phyloP scores from a whole-genome alignment of 2,888 invertebrate species.

The Netelia fuscicornis region DNA sequence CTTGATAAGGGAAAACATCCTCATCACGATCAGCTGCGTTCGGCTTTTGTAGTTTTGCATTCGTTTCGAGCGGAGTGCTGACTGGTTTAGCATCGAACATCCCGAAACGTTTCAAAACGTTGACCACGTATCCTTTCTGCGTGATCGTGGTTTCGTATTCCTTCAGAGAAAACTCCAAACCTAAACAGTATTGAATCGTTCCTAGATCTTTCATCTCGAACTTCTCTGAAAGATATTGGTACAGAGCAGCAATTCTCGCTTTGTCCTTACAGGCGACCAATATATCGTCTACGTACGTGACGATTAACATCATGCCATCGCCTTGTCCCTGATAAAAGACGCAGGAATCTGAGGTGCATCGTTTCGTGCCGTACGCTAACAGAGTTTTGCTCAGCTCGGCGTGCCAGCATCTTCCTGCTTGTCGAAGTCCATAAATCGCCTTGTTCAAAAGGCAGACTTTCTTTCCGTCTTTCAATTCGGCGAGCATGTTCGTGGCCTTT shows the following conservation, averaged over 20 bases:
- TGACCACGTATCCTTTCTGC: slow-evolving; percentile 71
- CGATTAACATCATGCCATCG: no score
- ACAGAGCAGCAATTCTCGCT: slow-evolving; percentile 50
- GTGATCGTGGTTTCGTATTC: slow-evolving; percentile 30
- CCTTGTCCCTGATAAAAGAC: no score
- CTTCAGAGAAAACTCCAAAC: slow-evolving; percentile 67
- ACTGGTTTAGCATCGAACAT: slow-evolving; percentile 73
- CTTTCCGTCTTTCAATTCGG: no score
- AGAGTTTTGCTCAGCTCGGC: no score
- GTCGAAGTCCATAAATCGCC: no score
- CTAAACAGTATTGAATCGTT: slow-evolving; percentile 68
- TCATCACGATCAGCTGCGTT: no score
- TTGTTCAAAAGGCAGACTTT: no score
- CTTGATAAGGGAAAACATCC: slow-evolving; percentile 35
- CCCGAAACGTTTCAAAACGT: slow-evolving; percentile 71
- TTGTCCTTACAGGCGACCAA: slow-evolving; percentile 59
- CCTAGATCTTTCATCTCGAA: slow-evolving; percentile 69
- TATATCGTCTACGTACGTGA: no score
- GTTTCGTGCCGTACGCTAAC: no score
- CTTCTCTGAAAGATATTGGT: slow-evolving; percentile 48
- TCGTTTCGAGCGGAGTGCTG: slow-evolving; percentile 60
- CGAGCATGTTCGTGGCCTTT: no score
- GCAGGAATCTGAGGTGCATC: no score
- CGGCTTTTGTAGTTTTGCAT: slow-evolving; percentile 10
- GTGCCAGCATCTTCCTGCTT: no score